These are phyloP conservation scores for Geotrupes spiniger DNA, from an alignment of 2,888 invertebrate species.

Conservation along the genomic window DNA sequence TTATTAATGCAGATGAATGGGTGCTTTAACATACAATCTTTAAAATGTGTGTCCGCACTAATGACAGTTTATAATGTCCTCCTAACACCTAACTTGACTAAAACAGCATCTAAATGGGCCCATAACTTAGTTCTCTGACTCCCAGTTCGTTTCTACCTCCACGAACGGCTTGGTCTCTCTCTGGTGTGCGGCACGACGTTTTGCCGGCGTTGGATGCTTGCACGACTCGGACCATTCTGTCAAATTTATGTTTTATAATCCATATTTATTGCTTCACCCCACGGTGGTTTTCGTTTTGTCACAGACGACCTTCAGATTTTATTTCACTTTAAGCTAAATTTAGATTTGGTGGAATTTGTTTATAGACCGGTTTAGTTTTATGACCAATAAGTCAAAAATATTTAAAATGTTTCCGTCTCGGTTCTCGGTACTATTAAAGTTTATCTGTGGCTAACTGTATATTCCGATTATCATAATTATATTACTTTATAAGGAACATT, in stretches of 20 bases:
- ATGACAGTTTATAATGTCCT: slow-evolving; percentile 28
- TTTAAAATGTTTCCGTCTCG: slow-evolving; percentile 23
- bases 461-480: no score
- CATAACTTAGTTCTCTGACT: slow-evolving; percentile 19
- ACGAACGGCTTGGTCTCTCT: no score
- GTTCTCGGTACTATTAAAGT: slow-evolving; percentile 15
- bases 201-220: slow-evolving; percentile 10
- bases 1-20: slow-evolving; percentile 12
- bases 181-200: slow-evolving; percentile 2
- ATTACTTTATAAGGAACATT: no score
- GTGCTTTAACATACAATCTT: slow-evolving; percentile 22
- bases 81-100: slow-evolving; percentile 15
- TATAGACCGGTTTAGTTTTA: slow-evolving; percentile 29
- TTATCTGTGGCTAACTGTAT: no score
- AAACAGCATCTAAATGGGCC: slow-evolving; percentile 26
- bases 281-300: slow-evolving; percentile 28
- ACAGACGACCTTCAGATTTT: slow-evolving; percentile 30
- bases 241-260: slow-evolving; percentile 40
- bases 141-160: slow-evolving; percentile 2
- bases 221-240: slow-evolving; percentile 32
- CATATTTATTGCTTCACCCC: slow-evolving; percentile 38
- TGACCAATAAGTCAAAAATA: slow-evolving; percentile 30
- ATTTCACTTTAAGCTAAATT: slow-evolving; percentile 30
- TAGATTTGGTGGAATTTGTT: slow-evolving; percentile 31
- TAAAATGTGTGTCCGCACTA: slow-evolving; percentile 26